Conservation (phyloP, 2,113 vertebrate species). For the Pipra filicauda region DNA sequence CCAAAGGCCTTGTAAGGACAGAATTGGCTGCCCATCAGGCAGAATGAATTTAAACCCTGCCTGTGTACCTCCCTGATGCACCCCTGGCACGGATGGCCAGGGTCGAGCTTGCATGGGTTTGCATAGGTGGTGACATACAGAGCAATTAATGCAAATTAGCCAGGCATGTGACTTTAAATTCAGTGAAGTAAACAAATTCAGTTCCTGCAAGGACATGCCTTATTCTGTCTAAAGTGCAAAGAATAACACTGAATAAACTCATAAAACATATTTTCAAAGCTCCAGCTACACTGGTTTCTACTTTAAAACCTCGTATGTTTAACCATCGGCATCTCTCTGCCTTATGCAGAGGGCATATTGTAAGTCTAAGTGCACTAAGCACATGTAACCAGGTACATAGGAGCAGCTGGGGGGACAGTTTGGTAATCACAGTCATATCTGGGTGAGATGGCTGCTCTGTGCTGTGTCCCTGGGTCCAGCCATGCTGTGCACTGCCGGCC, state of each 20-base stretch:
- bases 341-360: neutral
- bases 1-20: neutral
- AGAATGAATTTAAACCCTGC: neutral
- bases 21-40: neutral
- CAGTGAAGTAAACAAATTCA: neutral
- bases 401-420: neutral
- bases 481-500: accelerated
- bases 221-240: neutral
- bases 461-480: neutral
- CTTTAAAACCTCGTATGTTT: neutral
- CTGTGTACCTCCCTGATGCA: neutral
- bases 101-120: neutral
- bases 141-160: neutral
- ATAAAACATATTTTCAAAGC: neutral
- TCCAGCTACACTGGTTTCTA: neutral
- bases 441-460: neutral
- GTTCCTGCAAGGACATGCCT: neutral
- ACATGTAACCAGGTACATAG: no score
- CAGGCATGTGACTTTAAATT: neutral
- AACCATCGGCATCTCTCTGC: neutral
- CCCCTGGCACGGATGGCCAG: accelerated
- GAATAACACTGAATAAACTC: neutral
- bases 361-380: neutral
- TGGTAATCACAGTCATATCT: neutral
- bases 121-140: neutral